Percentiles rank a stretch among this genome's conserved stretches.
Evolutionary conservation across 2,113 vertebrate genomes (phyloP).

Genomic region (Larimichthys crocea): DNA sequence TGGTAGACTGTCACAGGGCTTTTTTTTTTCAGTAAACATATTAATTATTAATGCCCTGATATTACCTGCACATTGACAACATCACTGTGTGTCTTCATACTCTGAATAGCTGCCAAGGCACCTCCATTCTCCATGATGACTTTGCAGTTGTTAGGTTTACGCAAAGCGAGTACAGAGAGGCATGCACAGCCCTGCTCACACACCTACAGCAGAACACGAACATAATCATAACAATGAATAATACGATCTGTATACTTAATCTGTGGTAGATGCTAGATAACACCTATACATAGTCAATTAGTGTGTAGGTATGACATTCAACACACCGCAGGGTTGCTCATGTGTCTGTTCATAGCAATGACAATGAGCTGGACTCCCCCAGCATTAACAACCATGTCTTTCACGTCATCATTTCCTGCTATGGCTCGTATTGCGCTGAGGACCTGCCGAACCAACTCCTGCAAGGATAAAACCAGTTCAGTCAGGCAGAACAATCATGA

Average conservation of each 20-base stretch:
- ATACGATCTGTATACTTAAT: background rate
- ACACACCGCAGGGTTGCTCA: constrained; percentile 84
- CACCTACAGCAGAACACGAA: constrained; percentile 81
- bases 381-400: constrained; percentile 88
- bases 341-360: constrained; percentile 90
- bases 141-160: constrained; percentile 92
- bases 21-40: background rate
- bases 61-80: constrained; percentile 90
- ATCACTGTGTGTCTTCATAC: constrained; percentile 90
- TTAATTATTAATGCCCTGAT: background rate
- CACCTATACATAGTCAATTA: background rate
- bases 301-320: background rate
- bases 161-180: constrained; percentile 89
- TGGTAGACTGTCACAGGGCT: background rate
- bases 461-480: background rate
- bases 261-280: background rate
- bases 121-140: constrained; percentile 93
- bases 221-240: background rate
- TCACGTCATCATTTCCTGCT: constrained; percentile 95
- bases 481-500: background rate
- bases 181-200: constrained; percentile 95
- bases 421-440: constrained; percentile 89
- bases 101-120: constrained; percentile 88
- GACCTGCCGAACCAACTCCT: constrained; percentile 94
- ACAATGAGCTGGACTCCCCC: constrained; percentile 91